Evolutionary conservation across 2,797 vertebrate genomes (phyloP).

Genomic region (Miichthys miiuy): DNA sequence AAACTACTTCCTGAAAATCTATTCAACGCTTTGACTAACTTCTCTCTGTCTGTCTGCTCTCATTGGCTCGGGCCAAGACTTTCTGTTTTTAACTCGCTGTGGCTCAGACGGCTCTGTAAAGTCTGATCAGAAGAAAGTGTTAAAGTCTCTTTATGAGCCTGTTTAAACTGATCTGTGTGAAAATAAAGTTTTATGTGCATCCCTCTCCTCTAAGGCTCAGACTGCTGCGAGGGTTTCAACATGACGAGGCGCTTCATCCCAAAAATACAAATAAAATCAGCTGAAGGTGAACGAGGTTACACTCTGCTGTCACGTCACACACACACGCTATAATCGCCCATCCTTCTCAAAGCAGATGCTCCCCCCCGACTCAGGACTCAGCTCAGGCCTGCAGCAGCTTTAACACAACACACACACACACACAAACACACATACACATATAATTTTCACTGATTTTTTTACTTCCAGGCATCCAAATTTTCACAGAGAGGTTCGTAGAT

Average conservation of each 20-base stretch:
- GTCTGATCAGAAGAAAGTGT: background rate
- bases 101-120: background rate
- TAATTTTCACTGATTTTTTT: background rate
- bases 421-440: background rate
- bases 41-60: slow-evolving; percentile 4
- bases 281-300: background rate
- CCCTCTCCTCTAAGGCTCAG: background rate
- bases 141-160: background rate
- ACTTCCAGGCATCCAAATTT: background rate
- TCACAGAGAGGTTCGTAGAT: background rate
- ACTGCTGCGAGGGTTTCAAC: background rate
- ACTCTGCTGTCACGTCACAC: background rate
- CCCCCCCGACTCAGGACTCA: no score
- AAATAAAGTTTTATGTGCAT: background rate
- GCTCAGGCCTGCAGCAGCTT: no score
- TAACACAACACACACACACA: background rate
- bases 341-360: slow-evolving; percentile 26
- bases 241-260: background rate
- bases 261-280: background rate
- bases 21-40: slow-evolving; percentile 60
- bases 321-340: background rate
- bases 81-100: slow-evolving; percentile 16
- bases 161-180: background rate
- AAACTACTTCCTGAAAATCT: slow-evolving; percentile 74
- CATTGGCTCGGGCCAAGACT: slow-evolving; percentile 3